Base-by-base conservation (phyloP, 2,888 invertebrate genomes). In the Fabriciana adippe region DNA sequence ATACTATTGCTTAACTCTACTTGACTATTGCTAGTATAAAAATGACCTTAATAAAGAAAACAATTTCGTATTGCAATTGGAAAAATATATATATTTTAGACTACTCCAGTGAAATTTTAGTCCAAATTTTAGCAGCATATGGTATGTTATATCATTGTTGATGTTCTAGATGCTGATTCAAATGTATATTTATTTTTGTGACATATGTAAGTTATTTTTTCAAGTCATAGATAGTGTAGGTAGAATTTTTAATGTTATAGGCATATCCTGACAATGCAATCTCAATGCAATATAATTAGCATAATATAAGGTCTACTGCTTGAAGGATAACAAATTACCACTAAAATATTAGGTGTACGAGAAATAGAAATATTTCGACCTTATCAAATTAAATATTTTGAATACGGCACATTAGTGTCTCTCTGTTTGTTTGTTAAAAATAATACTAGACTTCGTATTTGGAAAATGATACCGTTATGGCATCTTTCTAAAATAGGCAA, bases 151-250 rank as follows among this genome's bases (percentile, higher is more conserved):
- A 69, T 68, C 61, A 71, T 66, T 74, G 74, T 74, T 74, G 69
- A 71, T 72, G 68, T 72, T 72, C 68, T 68, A 72, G 67, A 57
- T 56, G 60, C 51, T 48, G 61, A 72, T 50, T 70, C 50, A 73
- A 73, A 70, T 67, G 67, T 74, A 74, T 72, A 72, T 71, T 72
- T 72, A 72, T 71, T 72, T 72, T 72, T 72, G 66, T 72, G 71
- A 63, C 65, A 47, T 69, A 71, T 66, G 60, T 70, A 72, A 75
- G 66, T 74, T 73, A 75, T 75, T 73, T 73, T 74, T 74, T 67
- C 69, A 64, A 72, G 69, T 72, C 71, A 67, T 72, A 72, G 72
- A 31, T 67, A 56, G 64, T 61, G 56, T 72, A 72, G 71, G 69
- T 72, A 72, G 72, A 67, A 55, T 56, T 66, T n/a, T 65, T 16